phyloP scores from a whole-genome alignment of 2,888 invertebrate genomes.

The Lathronympha strigana region DNA sequence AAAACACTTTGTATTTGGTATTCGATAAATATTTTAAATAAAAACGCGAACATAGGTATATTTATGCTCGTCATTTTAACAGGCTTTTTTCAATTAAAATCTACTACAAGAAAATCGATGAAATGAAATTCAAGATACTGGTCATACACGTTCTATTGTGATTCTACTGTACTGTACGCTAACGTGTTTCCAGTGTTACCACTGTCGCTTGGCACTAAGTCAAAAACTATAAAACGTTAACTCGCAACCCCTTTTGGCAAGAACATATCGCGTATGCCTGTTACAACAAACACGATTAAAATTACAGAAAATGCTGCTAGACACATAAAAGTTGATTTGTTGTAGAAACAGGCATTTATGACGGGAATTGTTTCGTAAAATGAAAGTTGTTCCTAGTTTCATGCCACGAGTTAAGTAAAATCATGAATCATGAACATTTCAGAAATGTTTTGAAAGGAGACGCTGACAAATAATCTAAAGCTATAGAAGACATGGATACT shows the following conservation, averaged over 20 bases:
- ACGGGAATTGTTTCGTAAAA: slow-evolving; percentile 4
- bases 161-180: slow-evolving; percentile 19
- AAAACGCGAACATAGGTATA: too few relatives aligned
- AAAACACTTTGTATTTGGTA: too few relatives aligned
- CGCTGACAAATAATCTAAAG: too few relatives aligned
- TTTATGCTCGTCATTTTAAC: too few relatives aligned
- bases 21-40: too few relatives aligned
- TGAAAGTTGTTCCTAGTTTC: neutral
- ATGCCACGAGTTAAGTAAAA: neutral
- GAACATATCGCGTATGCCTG: slow-evolving; percentile 41
- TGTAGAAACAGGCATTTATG: slow-evolving; percentile 8
- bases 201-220: slow-evolving; percentile 55
- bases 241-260: slow-evolving; percentile 50
- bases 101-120: too few relatives aligned
- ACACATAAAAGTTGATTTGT: slow-evolving; percentile 35
- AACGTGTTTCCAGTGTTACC: slow-evolving; percentile 34
- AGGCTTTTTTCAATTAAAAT: too few relatives aligned
- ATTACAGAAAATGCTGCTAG: slow-evolving; percentile 31
- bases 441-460: too few relatives aligned
- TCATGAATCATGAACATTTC: too few relatives aligned
- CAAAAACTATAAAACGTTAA: slow-evolving; percentile 52
- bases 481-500: too few relatives aligned
- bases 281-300: slow-evolving; percentile 40
- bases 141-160: neutral
- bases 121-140: slow-evolving; percentile 21